Base-by-base conservation (phyloP, 2,113 vertebrate genomes). In the Tetraodon nigroviridis region DNA sequence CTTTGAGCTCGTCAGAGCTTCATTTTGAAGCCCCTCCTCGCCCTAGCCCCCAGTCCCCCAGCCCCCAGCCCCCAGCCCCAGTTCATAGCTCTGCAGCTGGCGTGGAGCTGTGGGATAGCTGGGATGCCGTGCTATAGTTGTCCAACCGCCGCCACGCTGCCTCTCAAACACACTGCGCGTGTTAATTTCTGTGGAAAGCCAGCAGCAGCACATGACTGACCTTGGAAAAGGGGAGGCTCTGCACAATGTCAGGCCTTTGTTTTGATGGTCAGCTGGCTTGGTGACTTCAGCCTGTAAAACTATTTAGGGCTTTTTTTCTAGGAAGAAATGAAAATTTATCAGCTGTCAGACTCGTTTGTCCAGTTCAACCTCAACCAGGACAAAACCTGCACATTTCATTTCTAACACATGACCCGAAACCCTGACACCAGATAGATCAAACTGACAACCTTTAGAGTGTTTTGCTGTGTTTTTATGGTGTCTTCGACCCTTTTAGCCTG, bases 91-190 rank as follows among this genome's bases (percentile, higher is more conserved):
- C 58, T 51, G 72, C 81, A 78, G 80, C 80, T 81, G 83, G 71
- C 78, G 29, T 15, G 46, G 60, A 58, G 21, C 71, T 49, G 71
- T 70, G 29, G 64, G 56, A 86, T 85, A 56, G 50, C 69, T 75
- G n/a, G 46, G 19, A 81, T 81, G 66, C 73, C 72, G 27, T 14
- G 37, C 66, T 65, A 51, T 56, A 73, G 72, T 55, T 54, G 73
- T 73, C 27, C 3, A 27, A 6, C 24, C 24, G 24, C 24, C 24
- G 24, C 24, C 17, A 32, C 22, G 17, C 47, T 17, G 32, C 50
- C n/a, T 16, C 45, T 5, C 29, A 10, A 1, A 55, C 59, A 68
- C 53, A 29, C 4, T 11, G 2, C 61, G 13, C 0, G 6, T 61
- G 52, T 54, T 69, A 37, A 17, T 40, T 44, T n/a, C 45, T 52